These are phyloP conservation scores for Leptosomus discolor DNA, from an alignment of 2,113 vertebrate species.

Conservation along the genomic window DNA sequence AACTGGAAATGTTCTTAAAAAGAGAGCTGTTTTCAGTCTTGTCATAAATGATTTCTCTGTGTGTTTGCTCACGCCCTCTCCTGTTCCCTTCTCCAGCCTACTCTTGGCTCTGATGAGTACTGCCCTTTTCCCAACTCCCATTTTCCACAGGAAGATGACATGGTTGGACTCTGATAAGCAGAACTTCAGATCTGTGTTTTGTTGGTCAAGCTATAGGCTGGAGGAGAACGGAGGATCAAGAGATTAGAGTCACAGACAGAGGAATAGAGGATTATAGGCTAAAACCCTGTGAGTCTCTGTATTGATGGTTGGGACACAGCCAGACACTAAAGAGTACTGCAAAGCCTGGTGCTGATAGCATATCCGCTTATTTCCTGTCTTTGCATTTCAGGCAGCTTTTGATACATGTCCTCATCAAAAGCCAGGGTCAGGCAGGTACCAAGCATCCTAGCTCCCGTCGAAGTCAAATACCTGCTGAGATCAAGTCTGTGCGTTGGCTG, in stretches of 20 bases:
- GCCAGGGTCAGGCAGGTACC: conserved; percentile 33
- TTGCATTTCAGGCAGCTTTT: conserved; percentile 10
- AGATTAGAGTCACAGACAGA: conserved; percentile 62
- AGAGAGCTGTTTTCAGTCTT: neutral
- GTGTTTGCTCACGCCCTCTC: conserved; percentile 50
- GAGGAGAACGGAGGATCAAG: conserved; percentile 15
- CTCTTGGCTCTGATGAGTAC: neutral
- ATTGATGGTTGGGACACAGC: conserved; percentile 54
- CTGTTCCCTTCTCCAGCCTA: conserved; percentile 32
- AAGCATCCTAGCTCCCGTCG: neutral
- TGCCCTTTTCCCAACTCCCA: neutral
- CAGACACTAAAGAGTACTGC: conserved; percentile 14
- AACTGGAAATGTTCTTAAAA: neutral
- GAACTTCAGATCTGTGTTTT: neutral
- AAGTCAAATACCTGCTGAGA: conserved; percentile 53
- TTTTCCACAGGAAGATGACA: conserved; percentile 32
- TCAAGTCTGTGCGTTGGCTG: conserved; percentile 19
- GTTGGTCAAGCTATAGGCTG: conserved; percentile 29
- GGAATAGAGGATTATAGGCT: conserved; percentile 50
- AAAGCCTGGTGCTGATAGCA: conserved; percentile 50
- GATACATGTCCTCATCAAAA: conserved; percentile 17
- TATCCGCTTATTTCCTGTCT: conserved; percentile 43
- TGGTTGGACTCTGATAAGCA: neutral
- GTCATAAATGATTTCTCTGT: conserved; percentile 27
- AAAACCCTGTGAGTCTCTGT: conserved; percentile 44